Conservation (phyloP, 1,140 invertebrate species). For the Zaprionus nigranus region DNA sequence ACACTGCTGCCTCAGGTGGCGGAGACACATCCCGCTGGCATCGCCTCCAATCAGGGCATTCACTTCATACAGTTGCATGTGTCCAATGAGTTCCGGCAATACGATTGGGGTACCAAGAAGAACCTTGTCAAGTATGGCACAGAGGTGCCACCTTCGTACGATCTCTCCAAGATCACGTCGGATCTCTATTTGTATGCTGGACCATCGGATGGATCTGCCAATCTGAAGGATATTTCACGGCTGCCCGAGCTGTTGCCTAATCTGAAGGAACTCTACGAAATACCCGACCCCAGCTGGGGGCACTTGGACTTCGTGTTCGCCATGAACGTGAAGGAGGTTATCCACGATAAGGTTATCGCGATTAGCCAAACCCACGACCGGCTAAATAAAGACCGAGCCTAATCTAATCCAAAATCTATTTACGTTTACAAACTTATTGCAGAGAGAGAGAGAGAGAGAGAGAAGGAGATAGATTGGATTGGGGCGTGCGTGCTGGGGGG, state of each 20-base stretch:
- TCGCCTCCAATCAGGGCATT: conserved; percentile 85
- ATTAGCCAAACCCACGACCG: conserved; percentile 46
- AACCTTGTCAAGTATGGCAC: conserved; percentile 85
- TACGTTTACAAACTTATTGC: conserved; percentile 8
- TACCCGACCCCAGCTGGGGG: conserved; percentile 84
- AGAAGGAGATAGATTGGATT: background rate
- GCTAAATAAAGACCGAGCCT: conserved; percentile 17
- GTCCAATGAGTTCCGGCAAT: conserved; percentile 79
- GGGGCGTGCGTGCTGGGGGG: background rate
- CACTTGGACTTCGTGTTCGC: conserved; percentile 87
- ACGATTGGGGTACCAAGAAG: conserved; percentile 84
- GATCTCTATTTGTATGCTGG: conserved; percentile 88
- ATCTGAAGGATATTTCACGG: conserved; percentile 84
- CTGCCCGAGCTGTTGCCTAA: conserved; percentile 84
- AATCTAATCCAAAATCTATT: conserved; percentile 36
- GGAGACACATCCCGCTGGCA: conserved; percentile 84
- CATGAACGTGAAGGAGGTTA: conserved; percentile 83
- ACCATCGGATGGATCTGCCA: conserved; percentile 86
- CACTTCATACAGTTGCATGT: conserved; percentile 85
- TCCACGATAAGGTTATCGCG: conserved; percentile 84
- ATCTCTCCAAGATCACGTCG: conserved; percentile 86
- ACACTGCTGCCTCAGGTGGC: conserved; percentile 67
- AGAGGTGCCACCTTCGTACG: conserved; percentile 85
- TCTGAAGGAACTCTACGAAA: conserved; percentile 77
- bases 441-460: background rate